phyloP scores from a whole-genome alignment of 1,140 invertebrate species.

The Asbolus verrucosus region DNA sequence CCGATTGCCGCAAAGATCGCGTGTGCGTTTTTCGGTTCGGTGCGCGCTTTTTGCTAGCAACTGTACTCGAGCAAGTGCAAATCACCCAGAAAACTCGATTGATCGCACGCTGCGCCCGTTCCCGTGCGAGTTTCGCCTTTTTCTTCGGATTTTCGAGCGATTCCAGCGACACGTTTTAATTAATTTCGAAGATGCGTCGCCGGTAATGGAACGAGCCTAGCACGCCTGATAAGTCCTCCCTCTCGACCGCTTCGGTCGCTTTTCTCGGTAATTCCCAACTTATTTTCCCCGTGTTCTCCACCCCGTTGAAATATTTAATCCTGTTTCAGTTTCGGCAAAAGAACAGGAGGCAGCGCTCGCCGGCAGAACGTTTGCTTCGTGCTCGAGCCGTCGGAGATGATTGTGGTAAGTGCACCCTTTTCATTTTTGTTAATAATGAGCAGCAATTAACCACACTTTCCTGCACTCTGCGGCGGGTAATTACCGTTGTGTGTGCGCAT shows the following conservation, averaged over 20 bases:
- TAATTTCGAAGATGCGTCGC: too few relatives aligned
- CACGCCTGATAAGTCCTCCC: too few relatives aligned
- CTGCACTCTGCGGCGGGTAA: constrained; percentile 7
- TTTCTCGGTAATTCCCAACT: neutral
- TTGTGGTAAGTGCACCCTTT: constrained; percentile 76
- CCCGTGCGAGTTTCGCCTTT: too few relatives aligned
- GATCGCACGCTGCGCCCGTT: too few relatives aligned
- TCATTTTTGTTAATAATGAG: neutral
- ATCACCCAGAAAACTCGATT: too few relatives aligned
- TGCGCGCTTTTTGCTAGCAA: too few relatives aligned
- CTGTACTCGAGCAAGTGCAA: too few relatives aligned
- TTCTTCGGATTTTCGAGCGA: too few relatives aligned
- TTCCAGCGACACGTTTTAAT: too few relatives aligned
- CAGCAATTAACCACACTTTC: constrained; percentile 27
- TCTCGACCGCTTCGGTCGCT: neutral
- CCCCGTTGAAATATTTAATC: constrained; percentile 48
- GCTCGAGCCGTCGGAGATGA: constrained; percentile 89
- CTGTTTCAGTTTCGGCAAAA: constrained; percentile 85
- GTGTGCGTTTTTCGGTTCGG: too few relatives aligned
- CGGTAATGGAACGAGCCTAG: too few relatives aligned
- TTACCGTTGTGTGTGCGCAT: neutral
- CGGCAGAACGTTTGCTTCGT: constrained; percentile 88
- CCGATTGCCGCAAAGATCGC: too few relatives aligned
- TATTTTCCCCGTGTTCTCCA: neutral
- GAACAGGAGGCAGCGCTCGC: constrained; percentile 77